Conservation (phyloP, 2,113 vertebrate genomes). For the Lates calcarifer region DNA sequence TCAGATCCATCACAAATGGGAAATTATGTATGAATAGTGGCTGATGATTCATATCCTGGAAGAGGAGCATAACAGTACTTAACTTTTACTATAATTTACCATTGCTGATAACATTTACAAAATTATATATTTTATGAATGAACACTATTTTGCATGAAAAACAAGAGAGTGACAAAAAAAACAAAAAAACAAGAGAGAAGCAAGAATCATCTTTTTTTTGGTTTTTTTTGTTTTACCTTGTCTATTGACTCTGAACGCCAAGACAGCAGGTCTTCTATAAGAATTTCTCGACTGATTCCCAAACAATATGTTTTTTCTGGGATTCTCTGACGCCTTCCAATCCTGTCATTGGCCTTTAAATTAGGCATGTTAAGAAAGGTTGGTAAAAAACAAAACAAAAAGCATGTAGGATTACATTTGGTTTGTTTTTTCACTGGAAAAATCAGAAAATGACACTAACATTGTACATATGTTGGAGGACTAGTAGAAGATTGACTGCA, state of each 20-base stretch:
- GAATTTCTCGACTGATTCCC: fast-evolving
- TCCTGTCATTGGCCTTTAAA: slow-evolving; percentile 66
- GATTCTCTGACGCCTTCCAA: neutral
- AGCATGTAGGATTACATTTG: too few species aligned
- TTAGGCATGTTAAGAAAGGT: neutral
- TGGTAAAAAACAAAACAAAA: too few species aligned
- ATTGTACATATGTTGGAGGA: slow-evolving; percentile 69
- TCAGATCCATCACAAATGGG: slow-evolving; percentile 70
- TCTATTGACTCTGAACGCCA: neutral
- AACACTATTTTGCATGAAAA: too few species aligned
- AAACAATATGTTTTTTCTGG: slow-evolving; percentile 48
- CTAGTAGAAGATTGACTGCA: slow-evolving; percentile 55
- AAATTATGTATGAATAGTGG: slow-evolving; percentile 62
- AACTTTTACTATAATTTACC: too few species aligned
- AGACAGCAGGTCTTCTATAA: fast-evolving
- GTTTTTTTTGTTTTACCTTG: slow-evolving; percentile 12
- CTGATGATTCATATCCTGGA: neutral
- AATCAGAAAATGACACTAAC: slow-evolving; percentile 62
- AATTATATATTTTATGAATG: too few species aligned
- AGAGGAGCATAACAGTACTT: neutral
- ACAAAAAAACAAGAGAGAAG: too few species aligned
- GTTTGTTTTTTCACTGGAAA: too few species aligned
- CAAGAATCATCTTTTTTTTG: too few species aligned
- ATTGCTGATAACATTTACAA: too few species aligned
- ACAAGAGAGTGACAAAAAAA: too few species aligned